Evolutionary conservation across 2,888 invertebrate genomes (phyloP).

Genomic region (Deilephila elpenor): DNA sequence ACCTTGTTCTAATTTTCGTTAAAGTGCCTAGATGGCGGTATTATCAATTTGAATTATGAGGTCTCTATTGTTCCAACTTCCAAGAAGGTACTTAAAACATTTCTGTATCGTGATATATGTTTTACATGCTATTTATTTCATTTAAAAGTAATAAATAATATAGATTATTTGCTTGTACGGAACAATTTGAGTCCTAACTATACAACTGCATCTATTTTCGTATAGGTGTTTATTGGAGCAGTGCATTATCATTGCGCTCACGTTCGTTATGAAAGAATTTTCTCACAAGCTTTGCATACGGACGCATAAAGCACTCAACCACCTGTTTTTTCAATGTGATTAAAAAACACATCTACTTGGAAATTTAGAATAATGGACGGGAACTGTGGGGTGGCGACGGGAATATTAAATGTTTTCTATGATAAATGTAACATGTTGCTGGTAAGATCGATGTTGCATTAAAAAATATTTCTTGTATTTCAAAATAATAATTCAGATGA

Average conservation of each 20-base stretch:
- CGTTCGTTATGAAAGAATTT: slow-evolving; percentile 46
- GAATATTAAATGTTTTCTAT: slow-evolving; percentile 15
- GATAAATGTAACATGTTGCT: slow-evolving; percentile 6
- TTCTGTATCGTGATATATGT: no score
- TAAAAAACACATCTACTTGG: slow-evolving; percentile 45
- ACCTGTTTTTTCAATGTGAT: slow-evolving; percentile 47
- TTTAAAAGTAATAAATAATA: background rate
- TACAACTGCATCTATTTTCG: background rate
- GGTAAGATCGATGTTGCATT: background rate
- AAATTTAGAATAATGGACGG: slow-evolving; percentile 48
- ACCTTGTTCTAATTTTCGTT: background rate
- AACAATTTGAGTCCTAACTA: background rate
- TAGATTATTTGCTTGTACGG: background rate
- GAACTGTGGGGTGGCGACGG: slow-evolving; percentile 18
- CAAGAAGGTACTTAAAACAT: no score
- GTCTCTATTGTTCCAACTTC: background rate
- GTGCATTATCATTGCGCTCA: slow-evolving; percentile 32
- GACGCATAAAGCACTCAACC: slow-evolving; percentile 63
- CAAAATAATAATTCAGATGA: slow-evolving; percentile 1
- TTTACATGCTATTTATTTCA: background rate
- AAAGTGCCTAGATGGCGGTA: slow-evolving; percentile 7
- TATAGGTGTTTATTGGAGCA: background rate
- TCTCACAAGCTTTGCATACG: slow-evolving; percentile 53
- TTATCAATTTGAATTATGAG: background rate
- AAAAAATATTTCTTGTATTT: slow-evolving; percentile 2